Evolutionary conservation across 64 coral and sea anemone species (phyloP), one percentile per base, ranked within the genome.

Genomic region (Exaiptasia diaphana): DNA sequence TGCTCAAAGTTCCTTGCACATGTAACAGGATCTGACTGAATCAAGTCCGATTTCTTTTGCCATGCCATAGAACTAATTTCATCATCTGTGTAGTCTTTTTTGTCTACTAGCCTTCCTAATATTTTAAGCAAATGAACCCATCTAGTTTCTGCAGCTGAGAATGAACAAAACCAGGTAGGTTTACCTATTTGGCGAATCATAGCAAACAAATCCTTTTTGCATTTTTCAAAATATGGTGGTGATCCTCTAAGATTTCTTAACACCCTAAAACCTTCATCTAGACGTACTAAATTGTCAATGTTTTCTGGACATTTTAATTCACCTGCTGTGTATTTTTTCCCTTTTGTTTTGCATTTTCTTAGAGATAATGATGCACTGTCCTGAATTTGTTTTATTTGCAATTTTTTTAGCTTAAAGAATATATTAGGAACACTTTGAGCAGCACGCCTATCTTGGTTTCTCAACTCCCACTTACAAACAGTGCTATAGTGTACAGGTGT

Each of bases 291-390:
- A 17, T 91, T 91, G 48, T 83, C 69, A 20, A 92, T 26, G 57
- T 73, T 64, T 81, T 80, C 55, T 0, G 84, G 58, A 57, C 71
- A 50, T n/a, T 91, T 84, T 13, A 91, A 58, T 3, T 90, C 79
- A 67, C 71, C 71, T 42, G 79, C 79, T 18, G 88, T 83, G 21
- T 90, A 77, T 23, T 40, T 91, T 21, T 85, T 85, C 3, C 87
- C 87, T 69, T 90, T 90, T 17, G 88, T 83, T 59, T 91, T 91
- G 67, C 88, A 91, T 22, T 91, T 91, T 56, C 88, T 33, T 9
- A 91, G 38, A 81, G 76, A 71, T 38, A 88, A 57, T 25, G 37
- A 37, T 18, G 86, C 75, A 79, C 17, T 88, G 28, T 88, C 44
- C 46, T 80, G 76, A 68, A 82, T 64, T 73, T 72, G 75, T 37